Base-by-base conservation (phyloP, 1,140 invertebrate genomes). In the Magallana ariakensis region DNA sequence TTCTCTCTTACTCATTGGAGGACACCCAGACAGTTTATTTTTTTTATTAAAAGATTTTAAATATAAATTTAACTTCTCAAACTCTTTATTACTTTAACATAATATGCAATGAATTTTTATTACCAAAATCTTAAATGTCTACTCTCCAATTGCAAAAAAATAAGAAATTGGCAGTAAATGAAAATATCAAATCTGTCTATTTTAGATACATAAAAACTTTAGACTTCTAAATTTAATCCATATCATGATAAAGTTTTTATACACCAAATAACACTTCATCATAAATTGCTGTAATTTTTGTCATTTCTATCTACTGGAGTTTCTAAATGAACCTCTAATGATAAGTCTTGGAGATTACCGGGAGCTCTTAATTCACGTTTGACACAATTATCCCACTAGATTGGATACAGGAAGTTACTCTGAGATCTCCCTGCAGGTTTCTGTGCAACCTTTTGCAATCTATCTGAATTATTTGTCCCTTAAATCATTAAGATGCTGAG, bases 231-330 rank as follows among this genome's bases (percentile, higher is more conserved):
- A 75, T 75, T 75, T 75, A 75, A 26, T 46, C 22, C 8, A 11
- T 75, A 75, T 75, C 66, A 33, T 10, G 66, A 75, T 75, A 75
- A 75, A 26, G 11, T 75, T 33, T 75, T 9, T 75, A 75, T 75
- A 26, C 66, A 75, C 19, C 22, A 5, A 75, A 33, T 46, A 19
- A 19, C 66, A 33, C 11, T 11, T 26, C 66, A 33, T 75, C 66
- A 75, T 75, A 75, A 75, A 75, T 75, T 75, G 66, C 22, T 26
- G 66, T 26, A 75, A 33, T 75, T 75, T 75, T 75, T 75, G 66
- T 75, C 66, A 75, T 75, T 75, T 75, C 66, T 75, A 75, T 75
- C 66, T 26, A 26, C 26, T 5, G 33, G 33, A 46, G 33, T 75
- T 75, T 75, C 66, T 75, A 75, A 33, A 19, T 6, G 66, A 33